Evolutionary conservation across 2,797 vertebrate species (phyloP), one percentile per base, ranked within the genome.

Genomic region (Sebastolobus alascanus): DNA sequence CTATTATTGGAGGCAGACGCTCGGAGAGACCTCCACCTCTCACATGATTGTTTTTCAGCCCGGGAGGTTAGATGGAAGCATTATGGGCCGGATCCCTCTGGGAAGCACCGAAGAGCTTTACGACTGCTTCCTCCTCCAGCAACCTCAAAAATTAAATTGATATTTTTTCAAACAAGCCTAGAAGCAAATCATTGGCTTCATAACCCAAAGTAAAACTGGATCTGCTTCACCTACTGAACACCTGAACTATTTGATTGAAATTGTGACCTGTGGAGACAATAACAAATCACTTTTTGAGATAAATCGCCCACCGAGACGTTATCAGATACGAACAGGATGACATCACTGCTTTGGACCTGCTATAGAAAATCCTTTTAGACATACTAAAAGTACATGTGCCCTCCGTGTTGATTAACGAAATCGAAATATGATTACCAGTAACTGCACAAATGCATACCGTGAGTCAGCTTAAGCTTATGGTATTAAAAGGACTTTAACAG

Each of bases 1-100:
- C 71, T 90, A 88, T 88, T 87, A 88, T 71, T 78, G 69, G 46
- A 89, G 75, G 79, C 74, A 84, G 84, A 83, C 68, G 58, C 75
- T 83, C 46, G 0, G 71, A 77, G 79, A 80, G 78, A 86, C 77
- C 77, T 80, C 14, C 83, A 74, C 75, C 84, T 89, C 82, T 29
- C 75, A 77, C 66, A 71, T 85, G 76, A 91, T 90, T 90, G 85
- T 91, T 94, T 94, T 89, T 91, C 85, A 80, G 75, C 82, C 85
- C 78, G 6, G 70, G 67, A 85, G 83, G 83, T 78, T 72, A 71
- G 75, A 88, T 37, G 18, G 82, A 85, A 74, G 85, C 82, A 89
- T 87, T 87, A 80, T 66, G 52, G 65, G 29, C 69, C 54, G 58
- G 73, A 75, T 87, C 84, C 80, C 79, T 69, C 46, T 68, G 81